phyloP scores from a whole-genome alignment of 2,888 invertebrate species.

The Eustalomyia histrio region DNA sequence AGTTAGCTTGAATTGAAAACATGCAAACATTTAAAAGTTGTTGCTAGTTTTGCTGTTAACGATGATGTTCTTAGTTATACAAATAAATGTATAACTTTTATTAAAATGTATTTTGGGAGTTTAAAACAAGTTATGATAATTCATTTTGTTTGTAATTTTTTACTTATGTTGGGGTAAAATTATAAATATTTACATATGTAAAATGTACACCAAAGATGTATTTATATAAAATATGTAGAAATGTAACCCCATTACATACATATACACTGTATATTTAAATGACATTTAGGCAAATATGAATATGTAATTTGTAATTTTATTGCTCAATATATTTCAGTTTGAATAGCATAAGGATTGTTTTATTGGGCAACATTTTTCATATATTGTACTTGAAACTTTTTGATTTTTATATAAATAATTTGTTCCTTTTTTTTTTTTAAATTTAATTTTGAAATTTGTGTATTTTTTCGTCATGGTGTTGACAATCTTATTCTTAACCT shows the following conservation, averaged over 20 bases:
- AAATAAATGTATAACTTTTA: conserved; percentile 7
- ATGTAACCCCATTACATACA: conserved; percentile 12
- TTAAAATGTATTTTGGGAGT: background rate
- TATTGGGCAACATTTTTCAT: too few species aligned
- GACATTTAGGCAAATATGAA: conserved; percentile 21
- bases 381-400: too few species aligned
- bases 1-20: conserved; percentile 17
- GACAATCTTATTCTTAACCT: too few species aligned
- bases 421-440: too few species aligned
- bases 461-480: too few species aligned
- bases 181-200: conserved; percentile 12
- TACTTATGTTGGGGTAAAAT: conserved; percentile 1
- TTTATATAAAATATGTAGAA: conserved; percentile 16
- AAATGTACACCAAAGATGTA: background rate
- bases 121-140: conserved; percentile 60
- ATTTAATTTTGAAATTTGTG: too few species aligned
- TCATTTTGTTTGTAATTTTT: conserved; percentile 11
- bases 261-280: conserved; percentile 23
- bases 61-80: conserved; percentile 14
- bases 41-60: background rate
- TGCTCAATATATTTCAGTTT: background rate
- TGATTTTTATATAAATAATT: too few species aligned
- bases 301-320: too few species aligned
- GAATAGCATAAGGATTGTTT: too few species aligned
- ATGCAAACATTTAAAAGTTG: background rate